Conservation (phyloP, 2,797 vertebrate genomes). For the Pipistrellus kuhlii region DNA sequence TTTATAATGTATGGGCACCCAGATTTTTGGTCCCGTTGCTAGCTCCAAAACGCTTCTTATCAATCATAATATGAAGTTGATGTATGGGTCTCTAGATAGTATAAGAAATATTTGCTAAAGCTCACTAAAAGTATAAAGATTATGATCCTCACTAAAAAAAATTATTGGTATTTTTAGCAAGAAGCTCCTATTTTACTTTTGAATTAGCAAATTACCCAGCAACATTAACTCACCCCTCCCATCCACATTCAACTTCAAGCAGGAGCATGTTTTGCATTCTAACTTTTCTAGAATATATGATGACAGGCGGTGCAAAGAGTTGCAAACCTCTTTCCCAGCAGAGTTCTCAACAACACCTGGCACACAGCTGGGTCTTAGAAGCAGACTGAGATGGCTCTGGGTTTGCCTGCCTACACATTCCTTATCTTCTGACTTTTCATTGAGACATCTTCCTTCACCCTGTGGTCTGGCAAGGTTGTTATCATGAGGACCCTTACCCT, state of each 20-base stretch:
- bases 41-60: constrained; percentile 36
- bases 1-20: neutral
- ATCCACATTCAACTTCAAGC: neutral
- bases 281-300: neutral
- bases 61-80: neutral
- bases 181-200: neutral
- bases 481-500: neutral
- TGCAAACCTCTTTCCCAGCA: neutral
- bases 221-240: neutral
- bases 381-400: neutral
- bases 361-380: neutral
- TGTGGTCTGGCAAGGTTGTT: neutral
- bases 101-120: constrained; percentile 43
- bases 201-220: constrained; percentile 40
- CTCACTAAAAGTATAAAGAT: neutral
- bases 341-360: neutral
- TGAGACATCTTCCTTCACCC: neutral
- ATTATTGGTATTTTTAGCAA: constrained; percentile 32
- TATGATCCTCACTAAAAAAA: neutral
- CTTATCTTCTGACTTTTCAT: neutral
- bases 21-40: constrained; percentile 12
- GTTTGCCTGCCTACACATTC: neutral
- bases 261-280: neutral
- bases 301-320: neutral
- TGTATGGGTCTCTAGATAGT: neutral